A percentile compares a stretch with the other conserved stretches of the same genome.
These are phyloP conservation scores for Rhyacophila brunnea DNA, from an alignment of 1,140 invertebrate species.

Conservation along the genomic window DNA sequence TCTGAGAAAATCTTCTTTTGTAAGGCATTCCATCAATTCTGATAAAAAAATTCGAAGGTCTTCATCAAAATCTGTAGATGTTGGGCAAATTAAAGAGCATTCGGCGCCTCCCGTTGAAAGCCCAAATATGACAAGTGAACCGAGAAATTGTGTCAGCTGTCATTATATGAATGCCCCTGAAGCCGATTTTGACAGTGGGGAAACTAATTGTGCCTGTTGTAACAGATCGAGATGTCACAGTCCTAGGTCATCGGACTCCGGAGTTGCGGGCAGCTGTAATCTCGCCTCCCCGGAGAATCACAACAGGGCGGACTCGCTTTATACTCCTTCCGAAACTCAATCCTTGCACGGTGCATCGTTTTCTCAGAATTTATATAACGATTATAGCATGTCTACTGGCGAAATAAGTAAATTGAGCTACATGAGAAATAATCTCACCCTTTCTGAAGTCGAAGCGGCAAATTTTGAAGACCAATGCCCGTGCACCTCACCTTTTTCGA, in stretches of 20 bases:
- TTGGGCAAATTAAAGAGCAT: conserved; percentile 10
- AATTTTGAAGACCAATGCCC: conserved; percentile 68
- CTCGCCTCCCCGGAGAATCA: conserved; percentile 63
- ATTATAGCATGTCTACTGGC: conserved; percentile 34
- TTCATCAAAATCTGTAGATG: conserved; percentile 46
- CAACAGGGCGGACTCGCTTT: conserved; percentile 44
- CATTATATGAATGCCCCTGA: conserved; percentile 45
- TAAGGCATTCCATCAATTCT: conserved; percentile 51
- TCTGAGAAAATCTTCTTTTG: conserved; percentile 38
- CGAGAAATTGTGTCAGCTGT: conserved; percentile 52
- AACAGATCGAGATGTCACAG: conserved; percentile 60
- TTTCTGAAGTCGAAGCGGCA: conserved; percentile 63
- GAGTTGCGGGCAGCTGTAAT: conserved; percentile 77
- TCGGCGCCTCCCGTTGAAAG: conserved; percentile 9
- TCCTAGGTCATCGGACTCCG: conserved; percentile 75
- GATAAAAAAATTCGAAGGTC: conserved; percentile 51
- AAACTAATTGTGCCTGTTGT: conserved; percentile 59
- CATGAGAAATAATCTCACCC: conserved; percentile 46
- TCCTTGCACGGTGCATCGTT: conserved; percentile 21
- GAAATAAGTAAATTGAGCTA: conserved; percentile 35
- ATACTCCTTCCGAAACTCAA: conserved; percentile 31
- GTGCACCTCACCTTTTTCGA: conserved; percentile 71
- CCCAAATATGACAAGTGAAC: conserved; percentile 6
- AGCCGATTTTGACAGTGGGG: conserved; percentile 18
- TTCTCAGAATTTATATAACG: conserved; percentile 16